Conservation (phyloP, 2,113 vertebrate genomes). For the Gadus chalcogrammus region DNA sequence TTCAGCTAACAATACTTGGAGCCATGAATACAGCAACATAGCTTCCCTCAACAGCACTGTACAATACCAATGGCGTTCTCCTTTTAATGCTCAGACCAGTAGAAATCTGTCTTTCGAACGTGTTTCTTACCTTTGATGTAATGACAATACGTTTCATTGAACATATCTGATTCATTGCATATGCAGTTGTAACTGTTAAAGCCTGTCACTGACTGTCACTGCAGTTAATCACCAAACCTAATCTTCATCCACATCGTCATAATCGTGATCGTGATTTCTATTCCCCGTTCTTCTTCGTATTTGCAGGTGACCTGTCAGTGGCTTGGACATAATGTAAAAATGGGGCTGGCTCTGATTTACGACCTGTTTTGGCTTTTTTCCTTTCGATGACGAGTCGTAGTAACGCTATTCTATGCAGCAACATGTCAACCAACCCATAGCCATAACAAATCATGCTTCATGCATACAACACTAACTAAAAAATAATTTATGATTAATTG, state of each 20-base stretch:
- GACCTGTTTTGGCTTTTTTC: conserved; percentile 31
- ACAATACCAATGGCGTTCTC: too few species aligned
- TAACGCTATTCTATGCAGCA: conserved; percentile 1
- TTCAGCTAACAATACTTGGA: too few species aligned
- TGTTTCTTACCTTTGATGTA: too few species aligned
- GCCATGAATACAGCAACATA: too few species aligned
- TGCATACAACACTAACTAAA: conserved; percentile 16
- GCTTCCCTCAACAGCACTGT: too few species aligned
- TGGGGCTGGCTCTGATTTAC: conserved; percentile 48
- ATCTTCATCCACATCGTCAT: not conserved
- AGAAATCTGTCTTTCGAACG: too few species aligned
- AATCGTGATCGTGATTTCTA: conserved; percentile 1
- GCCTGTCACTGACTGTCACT: too few species aligned
- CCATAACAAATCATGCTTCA: conserved; percentile 37
- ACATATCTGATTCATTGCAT: too few species aligned
- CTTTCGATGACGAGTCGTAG: not conserved
- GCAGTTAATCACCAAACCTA: too few species aligned
- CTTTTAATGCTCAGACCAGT: too few species aligned
- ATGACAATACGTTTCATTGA: too few species aligned
- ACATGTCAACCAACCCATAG: conserved; percentile 35
- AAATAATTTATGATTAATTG: conserved; percentile 5
- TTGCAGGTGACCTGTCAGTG: conserved; percentile 64
- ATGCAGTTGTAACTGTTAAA: too few species aligned
- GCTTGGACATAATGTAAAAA: conserved; percentile 58
- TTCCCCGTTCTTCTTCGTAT: conserved; percentile 12